Percentiles rank a stretch among this genome's conserved stretches.
These are phyloP conservation scores for Laodelphax striatellus DNA, from an alignment of 1,140 invertebrate species.

Conservation along the genomic window DNA sequence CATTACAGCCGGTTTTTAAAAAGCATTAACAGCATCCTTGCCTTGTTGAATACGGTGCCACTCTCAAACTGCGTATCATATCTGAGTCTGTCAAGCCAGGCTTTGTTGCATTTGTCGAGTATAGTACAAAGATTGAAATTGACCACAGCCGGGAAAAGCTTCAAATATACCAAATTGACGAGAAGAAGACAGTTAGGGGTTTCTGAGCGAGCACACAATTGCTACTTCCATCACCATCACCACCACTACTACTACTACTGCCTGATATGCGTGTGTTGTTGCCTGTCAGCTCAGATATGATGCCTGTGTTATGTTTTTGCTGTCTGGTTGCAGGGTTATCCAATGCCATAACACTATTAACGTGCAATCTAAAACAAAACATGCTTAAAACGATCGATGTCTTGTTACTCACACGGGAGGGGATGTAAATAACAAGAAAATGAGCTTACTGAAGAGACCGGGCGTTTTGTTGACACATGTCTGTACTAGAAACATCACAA, in stretches of 20 bases:
- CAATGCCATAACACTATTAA: conserved; percentile 26
- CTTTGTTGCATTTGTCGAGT: conserved; percentile 21
- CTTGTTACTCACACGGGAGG: no score
- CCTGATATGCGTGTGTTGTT: conserved; percentile 8
- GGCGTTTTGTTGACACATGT: no score
- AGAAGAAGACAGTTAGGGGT: no score
- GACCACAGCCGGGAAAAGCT: not conserved
- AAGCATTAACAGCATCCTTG: not conserved
- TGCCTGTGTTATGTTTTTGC: conserved; percentile 31
- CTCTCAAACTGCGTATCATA: conserved; percentile 51
- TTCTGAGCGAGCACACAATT: no score
- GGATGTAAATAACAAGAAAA: no score
- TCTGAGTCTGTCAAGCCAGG: conserved; percentile 44
- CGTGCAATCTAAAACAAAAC: no score
- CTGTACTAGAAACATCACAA: no score
- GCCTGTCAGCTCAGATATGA: conserved; percentile 48
- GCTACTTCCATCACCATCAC: no score
- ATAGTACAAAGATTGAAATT: no score
- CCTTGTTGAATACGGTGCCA: conserved; percentile 34
- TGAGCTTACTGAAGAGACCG: no score
- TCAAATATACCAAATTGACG: not conserved
- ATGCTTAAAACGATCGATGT: no score
- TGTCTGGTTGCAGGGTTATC: conserved; percentile 41
- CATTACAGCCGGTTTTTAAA: not conserved
- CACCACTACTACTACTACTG: not conserved